A percentile compares a stretch with the other conserved stretches of the same genome.
phyloP scores from a whole-genome alignment of 2,113 vertebrate species.

The Sceloporus tristichus region DNA sequence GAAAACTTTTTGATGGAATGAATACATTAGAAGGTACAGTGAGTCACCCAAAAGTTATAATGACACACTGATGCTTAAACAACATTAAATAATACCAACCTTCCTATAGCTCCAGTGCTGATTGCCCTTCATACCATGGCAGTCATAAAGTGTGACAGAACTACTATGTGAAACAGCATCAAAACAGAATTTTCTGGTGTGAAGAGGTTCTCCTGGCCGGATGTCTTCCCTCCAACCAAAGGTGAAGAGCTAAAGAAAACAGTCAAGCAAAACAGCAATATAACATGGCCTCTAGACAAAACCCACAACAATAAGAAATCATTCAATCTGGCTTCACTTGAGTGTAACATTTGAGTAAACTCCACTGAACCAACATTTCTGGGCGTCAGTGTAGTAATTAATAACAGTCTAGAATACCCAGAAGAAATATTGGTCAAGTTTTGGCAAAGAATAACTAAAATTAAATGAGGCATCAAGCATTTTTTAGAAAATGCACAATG shows the following conservation, averaged over 20 bases:
- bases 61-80: not conserved
- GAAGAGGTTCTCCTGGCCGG: slow-evolving; percentile 87
- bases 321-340: not conserved
- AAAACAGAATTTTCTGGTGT: slow-evolving; percentile 91
- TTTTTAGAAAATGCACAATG: not conserved
- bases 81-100: slow-evolving; percentile 74
- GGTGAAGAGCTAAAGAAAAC: slow-evolving; percentile 85
- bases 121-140: slow-evolving; percentile 92
- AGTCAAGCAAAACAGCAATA: slow-evolving; percentile 8
- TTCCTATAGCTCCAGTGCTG: slow-evolving; percentile 89
- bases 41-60: slow-evolving; percentile 6
- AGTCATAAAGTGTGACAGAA: slow-evolving; percentile 88
- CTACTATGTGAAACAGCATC: slow-evolving; percentile 86
- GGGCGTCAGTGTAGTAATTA: slow-evolving; percentile 14
- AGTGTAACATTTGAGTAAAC: fast-evolving
- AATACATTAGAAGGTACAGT: not conserved
- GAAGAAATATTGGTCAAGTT: not conserved
- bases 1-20: not conserved
- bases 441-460: not conserved
- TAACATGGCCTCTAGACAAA: not conserved
- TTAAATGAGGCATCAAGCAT: not conserved
- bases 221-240: slow-evolving; percentile 93
- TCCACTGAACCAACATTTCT: slow-evolving; percentile 10
- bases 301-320: not conserved
- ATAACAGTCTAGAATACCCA: fast-evolving